phyloP scores from a whole-genome alignment of 2,888 invertebrate species.

The Cryptosula pallasiana region DNA sequence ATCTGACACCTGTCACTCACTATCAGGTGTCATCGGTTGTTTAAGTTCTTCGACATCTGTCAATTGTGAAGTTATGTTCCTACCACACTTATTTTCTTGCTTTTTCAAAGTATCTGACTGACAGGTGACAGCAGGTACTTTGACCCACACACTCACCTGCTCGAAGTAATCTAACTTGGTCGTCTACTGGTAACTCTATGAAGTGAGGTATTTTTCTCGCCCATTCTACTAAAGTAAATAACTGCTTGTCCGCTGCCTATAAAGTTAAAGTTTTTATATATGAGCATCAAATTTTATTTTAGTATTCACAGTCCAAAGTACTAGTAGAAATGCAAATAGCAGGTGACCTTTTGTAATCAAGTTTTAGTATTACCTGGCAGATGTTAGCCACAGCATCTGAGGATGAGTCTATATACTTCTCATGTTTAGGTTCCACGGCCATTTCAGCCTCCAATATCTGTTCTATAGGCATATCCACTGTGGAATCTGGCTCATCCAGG shows the following conservation, averaged over 20 bases:
- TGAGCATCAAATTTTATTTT: too few relatives aligned
- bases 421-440: conserved; percentile 59
- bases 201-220: conserved; percentile 94
- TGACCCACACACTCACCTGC: conserved; percentile 59
- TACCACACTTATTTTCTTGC: not conserved
- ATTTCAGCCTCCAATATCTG: conserved; percentile 81
- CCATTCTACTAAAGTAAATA: conserved; percentile 87
- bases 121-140: too few relatives aligned
- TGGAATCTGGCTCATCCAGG: conserved; percentile 53
- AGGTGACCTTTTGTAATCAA: too few relatives aligned
- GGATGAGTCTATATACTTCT: conserved; percentile 47
- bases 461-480: conserved; percentile 81
- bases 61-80: too few relatives aligned
- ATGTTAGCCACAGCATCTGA: conserved; percentile 51
- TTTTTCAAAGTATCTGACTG: not conserved
- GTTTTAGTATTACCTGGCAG: conserved; percentile 51
- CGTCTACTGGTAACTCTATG: conserved; percentile 75
- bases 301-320: too few relatives aligned
- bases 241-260: conserved; percentile 84
- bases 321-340: too few relatives aligned
- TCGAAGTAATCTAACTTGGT: conserved; percentile 76
- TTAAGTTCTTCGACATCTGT: too few relatives aligned
- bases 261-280: too few relatives aligned
- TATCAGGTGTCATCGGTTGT: too few relatives aligned
- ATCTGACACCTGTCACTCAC: too few relatives aligned